Evolutionary conservation across 2,888 invertebrate genomes (phyloP).

Genomic region (Brachyopa scutellaris): DNA sequence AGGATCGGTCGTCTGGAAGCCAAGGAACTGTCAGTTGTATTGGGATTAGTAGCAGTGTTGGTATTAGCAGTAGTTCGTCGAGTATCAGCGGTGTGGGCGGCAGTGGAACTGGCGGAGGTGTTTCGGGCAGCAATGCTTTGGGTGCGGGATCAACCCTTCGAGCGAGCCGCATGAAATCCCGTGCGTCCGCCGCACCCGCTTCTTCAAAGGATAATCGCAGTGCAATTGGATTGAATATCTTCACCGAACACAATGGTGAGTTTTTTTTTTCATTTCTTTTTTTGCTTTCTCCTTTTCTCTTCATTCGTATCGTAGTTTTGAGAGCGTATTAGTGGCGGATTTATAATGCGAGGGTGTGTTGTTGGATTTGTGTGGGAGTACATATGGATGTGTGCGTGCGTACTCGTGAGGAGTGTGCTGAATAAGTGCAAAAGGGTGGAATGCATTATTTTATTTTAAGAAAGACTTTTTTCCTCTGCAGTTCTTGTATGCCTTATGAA

Average conservation of each 20-base stretch:
- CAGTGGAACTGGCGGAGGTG: slow-evolving; percentile 77
- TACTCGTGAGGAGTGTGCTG: slow-evolving; percentile 19
- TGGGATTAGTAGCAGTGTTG: slow-evolving; percentile 83
- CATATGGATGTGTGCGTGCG: background rate
- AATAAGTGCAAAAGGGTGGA: slow-evolving; percentile 67
- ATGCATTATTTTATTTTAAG: slow-evolving; percentile 52
- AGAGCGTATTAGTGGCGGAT: slow-evolving; percentile 5
- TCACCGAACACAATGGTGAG: slow-evolving; percentile 97
- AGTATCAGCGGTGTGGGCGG: slow-evolving; percentile 74
- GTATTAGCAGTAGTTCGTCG: slow-evolving; percentile 77
- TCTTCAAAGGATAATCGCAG: slow-evolving; percentile 90
- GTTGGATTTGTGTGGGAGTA: slow-evolving; percentile 43
- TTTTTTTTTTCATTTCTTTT: slow-evolving; percentile 73
- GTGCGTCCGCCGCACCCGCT: slow-evolving; percentile 76
- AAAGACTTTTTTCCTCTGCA: too few species aligned
- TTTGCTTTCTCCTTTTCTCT: slow-evolving; percentile 5
- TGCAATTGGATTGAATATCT: slow-evolving; percentile 93
- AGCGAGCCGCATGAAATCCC: slow-evolving; percentile 87
- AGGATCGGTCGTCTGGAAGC: slow-evolving; percentile 86
- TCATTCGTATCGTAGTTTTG: slow-evolving; percentile 37
- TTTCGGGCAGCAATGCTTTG: slow-evolving; percentile 76
- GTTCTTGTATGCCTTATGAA: too few species aligned
- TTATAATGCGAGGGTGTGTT: slow-evolving; percentile 51
- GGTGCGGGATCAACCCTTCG: slow-evolving; percentile 85
- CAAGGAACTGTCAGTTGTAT: slow-evolving; percentile 82